Conservation (phyloP, 2,888 invertebrate species). For the Xestia c-nigrum region DNA sequence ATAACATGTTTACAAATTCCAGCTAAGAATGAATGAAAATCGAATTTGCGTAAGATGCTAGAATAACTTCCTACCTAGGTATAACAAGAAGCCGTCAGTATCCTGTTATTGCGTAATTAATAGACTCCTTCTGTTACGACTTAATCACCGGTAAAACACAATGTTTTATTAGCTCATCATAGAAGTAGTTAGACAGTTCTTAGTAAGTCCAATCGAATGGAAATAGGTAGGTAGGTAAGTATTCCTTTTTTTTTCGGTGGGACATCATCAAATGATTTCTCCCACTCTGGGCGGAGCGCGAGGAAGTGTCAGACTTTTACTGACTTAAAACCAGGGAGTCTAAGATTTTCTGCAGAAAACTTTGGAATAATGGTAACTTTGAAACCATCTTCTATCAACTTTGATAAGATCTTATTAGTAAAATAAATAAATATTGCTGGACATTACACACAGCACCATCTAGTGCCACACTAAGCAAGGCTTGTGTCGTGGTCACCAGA, state of each 20-base stretch:
- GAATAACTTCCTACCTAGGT: constrained; percentile 17
- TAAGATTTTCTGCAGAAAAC: constrained; percentile 3
- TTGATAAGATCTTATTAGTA: too few species aligned
- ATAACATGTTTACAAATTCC: background rate
- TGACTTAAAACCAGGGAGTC: background rate
- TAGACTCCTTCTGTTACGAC: background rate
- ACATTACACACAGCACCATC: too few species aligned
- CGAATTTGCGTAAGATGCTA: constrained; percentile 18
- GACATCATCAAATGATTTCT: too few species aligned
- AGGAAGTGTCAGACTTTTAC: too few species aligned
- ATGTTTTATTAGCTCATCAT: constrained; percentile 20
- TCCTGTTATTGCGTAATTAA: constrained; percentile 11
- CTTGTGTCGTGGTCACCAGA: too few species aligned
- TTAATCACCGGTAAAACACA: constrained; percentile 1
- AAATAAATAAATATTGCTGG: too few species aligned
- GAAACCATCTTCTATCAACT: background rate
- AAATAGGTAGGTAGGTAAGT: background rate
- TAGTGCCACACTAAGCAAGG: too few species aligned
- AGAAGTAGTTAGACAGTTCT: background rate
- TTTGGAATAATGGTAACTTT: background rate
- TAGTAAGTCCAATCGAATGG: background rate
- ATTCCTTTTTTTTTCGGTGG: too few species aligned
- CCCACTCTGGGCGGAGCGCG: too few species aligned
- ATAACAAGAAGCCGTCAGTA: background rate
- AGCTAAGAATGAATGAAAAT: constrained; percentile 21